Evolutionary conservation across 2,797 vertebrate genomes (phyloP).

Genomic region (Gallirallus australis): DNA sequence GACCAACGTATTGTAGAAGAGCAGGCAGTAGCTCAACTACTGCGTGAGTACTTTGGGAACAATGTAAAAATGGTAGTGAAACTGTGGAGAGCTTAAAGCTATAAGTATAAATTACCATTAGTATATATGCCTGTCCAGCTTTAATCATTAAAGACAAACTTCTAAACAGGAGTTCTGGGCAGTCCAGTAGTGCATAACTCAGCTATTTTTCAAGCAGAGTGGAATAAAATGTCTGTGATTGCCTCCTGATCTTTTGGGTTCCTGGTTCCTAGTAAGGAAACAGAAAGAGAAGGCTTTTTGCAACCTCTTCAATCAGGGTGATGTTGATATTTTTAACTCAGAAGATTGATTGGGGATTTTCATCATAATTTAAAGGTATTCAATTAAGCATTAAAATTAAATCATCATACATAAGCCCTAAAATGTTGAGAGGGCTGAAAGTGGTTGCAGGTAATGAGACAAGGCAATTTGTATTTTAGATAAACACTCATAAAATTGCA

Average conservation of each 20-base stretch:
- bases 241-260: neutral
- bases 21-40: neutral
- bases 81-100: neutral
- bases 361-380: neutral
- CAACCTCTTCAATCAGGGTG: fast-evolving
- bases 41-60: neutral
- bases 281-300: neutral
- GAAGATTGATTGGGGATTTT: neutral
- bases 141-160: neutral
- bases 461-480: neutral
- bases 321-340: neutral
- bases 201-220: neutral
- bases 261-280: neutral
- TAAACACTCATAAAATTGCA: neutral
- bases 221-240: neutral
- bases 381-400: neutral
- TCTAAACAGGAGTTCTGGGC: neutral
- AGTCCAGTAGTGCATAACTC: neutral
- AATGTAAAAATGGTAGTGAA: neutral
- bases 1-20: neutral
- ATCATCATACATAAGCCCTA: neutral
- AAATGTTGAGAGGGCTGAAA: neutral
- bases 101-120: neutral
- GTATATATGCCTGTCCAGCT: neutral
- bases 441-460: neutral